Conservation (phyloP, 2,888 invertebrate genomes). For the Macrophya annulata region DNA sequence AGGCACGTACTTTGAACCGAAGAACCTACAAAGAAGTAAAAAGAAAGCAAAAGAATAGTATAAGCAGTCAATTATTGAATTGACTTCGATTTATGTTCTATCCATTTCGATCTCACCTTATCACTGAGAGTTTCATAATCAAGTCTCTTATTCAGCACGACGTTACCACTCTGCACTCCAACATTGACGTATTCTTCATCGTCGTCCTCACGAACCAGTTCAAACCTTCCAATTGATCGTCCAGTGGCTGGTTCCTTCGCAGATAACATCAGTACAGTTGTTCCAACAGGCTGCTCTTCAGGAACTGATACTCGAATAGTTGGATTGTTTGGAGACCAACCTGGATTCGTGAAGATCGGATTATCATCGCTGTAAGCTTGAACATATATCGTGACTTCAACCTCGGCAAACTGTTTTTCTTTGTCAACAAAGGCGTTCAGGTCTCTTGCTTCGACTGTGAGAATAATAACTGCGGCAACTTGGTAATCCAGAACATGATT, state of each 20-base stretch:
- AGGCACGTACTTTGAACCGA: conserved; percentile 80
- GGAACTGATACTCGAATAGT: conserved; percentile 85
- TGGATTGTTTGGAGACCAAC: conserved; percentile 88
- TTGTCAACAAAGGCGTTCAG: conserved; percentile 86
- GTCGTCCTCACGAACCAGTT: conserved; percentile 72
- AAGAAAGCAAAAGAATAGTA: neutral
- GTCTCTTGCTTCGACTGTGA: conserved; percentile 88
- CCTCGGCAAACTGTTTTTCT: conserved; percentile 84
- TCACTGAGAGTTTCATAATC: conserved; percentile 89
- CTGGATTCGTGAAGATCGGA: conserved; percentile 87
- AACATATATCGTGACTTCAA: conserved; percentile 89
- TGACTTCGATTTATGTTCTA: conserved; percentile 69
- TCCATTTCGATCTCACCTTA: conserved; percentile 81
- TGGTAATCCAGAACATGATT: conserved; percentile 87
- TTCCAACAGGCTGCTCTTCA: conserved; percentile 90
- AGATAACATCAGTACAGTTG: conserved; percentile 85
- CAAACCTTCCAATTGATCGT: conserved; percentile 82
- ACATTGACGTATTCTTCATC: conserved; percentile 76
- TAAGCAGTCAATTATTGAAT: neutral
- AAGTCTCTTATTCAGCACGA: conserved; percentile 87
- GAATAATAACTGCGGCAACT: conserved; percentile 87
- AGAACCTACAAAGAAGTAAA: conserved; percentile 72
- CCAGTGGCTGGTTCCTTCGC: conserved; percentile 88
- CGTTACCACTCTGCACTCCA: conserved; percentile 87
- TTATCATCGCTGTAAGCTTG: conserved; percentile 90